Conservation (phyloP, 2,113 vertebrate genomes). For the Poecile atricapillus region DNA sequence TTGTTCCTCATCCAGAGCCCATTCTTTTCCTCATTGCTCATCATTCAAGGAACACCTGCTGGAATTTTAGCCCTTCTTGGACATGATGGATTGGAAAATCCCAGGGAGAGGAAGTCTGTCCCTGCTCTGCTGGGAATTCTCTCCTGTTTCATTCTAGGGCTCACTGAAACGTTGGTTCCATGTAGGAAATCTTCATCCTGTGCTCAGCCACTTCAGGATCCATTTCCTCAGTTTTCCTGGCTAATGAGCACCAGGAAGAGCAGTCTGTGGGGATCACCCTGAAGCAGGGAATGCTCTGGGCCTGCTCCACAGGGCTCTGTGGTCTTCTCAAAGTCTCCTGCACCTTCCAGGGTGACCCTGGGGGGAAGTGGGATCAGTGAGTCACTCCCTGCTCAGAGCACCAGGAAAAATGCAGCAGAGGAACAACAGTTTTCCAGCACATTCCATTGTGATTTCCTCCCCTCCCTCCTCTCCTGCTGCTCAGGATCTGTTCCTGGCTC, state of each 20-base stretch:
- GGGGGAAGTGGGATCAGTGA: fast-evolving
- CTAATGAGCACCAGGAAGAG: fast-evolving
- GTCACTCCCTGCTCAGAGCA: background rate
- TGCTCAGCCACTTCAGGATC: background rate
- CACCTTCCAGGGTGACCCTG: background rate
- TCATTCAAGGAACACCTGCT: background rate
- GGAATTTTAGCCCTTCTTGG: background rate
- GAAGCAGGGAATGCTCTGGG: background rate
- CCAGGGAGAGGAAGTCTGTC: background rate
- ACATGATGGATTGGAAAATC: background rate
- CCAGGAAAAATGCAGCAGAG: background rate
- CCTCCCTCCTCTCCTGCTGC: background rate
- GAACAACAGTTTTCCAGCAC: background rate
- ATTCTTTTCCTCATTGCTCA: background rate
- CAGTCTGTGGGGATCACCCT: background rate
- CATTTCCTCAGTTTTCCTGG: background rate
- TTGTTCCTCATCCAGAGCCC: background rate
- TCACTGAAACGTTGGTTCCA: background rate
- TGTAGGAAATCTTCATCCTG: background rate
- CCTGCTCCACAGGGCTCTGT: background rate
- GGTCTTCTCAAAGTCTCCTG: background rate
- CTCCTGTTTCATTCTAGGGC: background rate
- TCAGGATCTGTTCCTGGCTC: background rate
- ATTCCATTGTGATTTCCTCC: background rate
- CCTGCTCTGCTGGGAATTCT: background rate